Base-by-base conservation (phyloP, 2,888 invertebrate genomes). In the Microplitis deprimator region DNA sequence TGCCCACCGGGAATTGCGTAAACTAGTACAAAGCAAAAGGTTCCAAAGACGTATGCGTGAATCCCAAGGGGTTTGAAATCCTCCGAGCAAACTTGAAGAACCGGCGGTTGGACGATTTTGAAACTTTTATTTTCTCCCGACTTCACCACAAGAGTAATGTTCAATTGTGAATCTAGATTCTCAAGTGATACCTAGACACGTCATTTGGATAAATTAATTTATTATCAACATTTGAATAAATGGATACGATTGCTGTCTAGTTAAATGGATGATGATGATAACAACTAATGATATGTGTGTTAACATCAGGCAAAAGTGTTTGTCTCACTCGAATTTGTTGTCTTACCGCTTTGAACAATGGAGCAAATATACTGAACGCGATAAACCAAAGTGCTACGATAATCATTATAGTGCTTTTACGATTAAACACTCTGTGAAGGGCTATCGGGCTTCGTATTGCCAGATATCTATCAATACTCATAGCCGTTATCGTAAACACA, bases 401-500 rank as follows among this genome's bases (percentile, higher is more conserved):
- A 17, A 94, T 92, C 83, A 92, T 90, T 84, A 93, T 83, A 0
- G 95, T 94, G 1, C 93, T 93, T 10, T 92, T 92, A 40, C 93
- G 91, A 76, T 94, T 94, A 77, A 95, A 94, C 86, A 94, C 92
- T 87, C 94, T 93, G 38, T 94, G 92, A 82, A 94, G 93, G 0
- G 94, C 92, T 81, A 95, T 93, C 0, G 95, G 94, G 86, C 94
- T 94, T 40, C 94, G 93, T 85, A 95, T 95, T 73, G 95, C 95
- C 75, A 94, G 88, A 83, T 94, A 95, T 73, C 95, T 92, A 89
- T 95, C 95, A 77, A 95, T 92, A 5, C 95, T 94, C 94, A 95
- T 94, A 0, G 94, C 94, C 1, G 94, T 94, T 83, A 96, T 95
- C 0, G 95, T 95, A 87, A 95, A 95, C 71, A 96, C 94, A 84